Evolutionary conservation across 2,888 invertebrate genomes (phyloP), one percentile per base, ranked within the genome.

Genomic region (Drosophila diplacantha): DNA sequence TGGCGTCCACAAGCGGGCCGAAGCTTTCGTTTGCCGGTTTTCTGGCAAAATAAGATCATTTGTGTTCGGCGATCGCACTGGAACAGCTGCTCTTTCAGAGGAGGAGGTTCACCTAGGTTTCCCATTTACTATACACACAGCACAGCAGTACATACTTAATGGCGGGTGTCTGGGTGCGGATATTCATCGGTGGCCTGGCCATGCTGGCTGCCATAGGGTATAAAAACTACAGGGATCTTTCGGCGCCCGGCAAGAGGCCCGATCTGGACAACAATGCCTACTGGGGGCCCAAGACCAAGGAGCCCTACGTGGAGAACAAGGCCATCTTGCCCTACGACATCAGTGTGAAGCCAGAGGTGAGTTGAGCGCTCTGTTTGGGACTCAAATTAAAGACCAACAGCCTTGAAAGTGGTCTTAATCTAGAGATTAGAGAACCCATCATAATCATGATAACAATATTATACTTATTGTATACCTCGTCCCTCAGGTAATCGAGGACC

Each of bases 401-500:
- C 26, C 26, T 26, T 9, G 8, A 26, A 26, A 26, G 24, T 26
- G 2, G 26, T 26, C 9, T 11, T 31, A 9, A 26, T 26, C 26
- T 26, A n/a, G n/a, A n/a, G n/a, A n/a, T 3, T 29, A 9, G 1
- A 4, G 9, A 26, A 26, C 9, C 2, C 0, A 9, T 26, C 3
- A 9, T 9, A 9, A 9, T 9, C 26, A 9, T 35, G 3, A 22
- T 11, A 32, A n/a, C 12, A 24, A 16, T 11, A 43, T 7, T 16
- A 11, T 16, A 16, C 8, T 14, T 12, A 16, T 9, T 24, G 34
- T 6, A 3, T 29, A 3, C n/a, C 8, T 9, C 9, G 0, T 26
- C 6, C 18, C 35, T 1, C 53, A 91, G 91, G 83, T 89, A 1
- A 89, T 93, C 50, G 86, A 89, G 46, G 92, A 93, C 75, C 87